Evolutionary conservation across 2,113 vertebrate genomes (phyloP).

Genomic region (Vulpes lagopus): DNA sequence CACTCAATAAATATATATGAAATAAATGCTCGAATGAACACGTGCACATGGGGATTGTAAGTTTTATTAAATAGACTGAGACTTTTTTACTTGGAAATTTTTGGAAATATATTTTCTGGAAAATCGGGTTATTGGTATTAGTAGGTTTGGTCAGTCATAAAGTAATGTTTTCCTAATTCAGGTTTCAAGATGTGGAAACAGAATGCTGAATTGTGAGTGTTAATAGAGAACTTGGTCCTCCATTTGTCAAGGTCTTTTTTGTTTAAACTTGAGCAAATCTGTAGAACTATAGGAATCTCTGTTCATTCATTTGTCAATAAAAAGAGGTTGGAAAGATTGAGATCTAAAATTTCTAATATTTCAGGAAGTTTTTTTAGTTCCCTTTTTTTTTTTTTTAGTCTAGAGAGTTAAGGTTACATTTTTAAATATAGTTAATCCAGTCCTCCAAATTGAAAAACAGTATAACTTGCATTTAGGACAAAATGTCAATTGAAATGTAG

Average conservation of each 20-base stretch:
- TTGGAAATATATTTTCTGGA: constrained; percentile 22
- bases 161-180: neutral
- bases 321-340: neutral
- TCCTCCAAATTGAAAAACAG: constrained; percentile 8
- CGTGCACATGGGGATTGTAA: neutral
- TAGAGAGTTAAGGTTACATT: neutral
- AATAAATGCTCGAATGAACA: constrained; percentile 28
- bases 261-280: constrained; percentile 24
- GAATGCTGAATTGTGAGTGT: neutral
- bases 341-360: neutral
- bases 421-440: neutral
- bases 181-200: neutral
- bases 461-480: constrained; percentile 48
- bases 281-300: neutral
- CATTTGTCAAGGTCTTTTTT: neutral
- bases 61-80: constrained; percentile 5
- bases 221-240: neutral
- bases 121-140: constrained; percentile 16
- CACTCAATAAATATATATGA: neutral
- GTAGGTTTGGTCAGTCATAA: neutral
- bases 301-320: neutral
- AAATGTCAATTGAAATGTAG: neutral
- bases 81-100: constrained; percentile 44
- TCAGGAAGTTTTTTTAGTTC: neutral
- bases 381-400: neutral